Percentiles rank a stretch among this genome's conserved stretches.
These are phyloP conservation scores for Tenrec ecaudatus DNA, from an alignment of 2,113 vertebrate genomes.

Conservation along the genomic window DNA sequence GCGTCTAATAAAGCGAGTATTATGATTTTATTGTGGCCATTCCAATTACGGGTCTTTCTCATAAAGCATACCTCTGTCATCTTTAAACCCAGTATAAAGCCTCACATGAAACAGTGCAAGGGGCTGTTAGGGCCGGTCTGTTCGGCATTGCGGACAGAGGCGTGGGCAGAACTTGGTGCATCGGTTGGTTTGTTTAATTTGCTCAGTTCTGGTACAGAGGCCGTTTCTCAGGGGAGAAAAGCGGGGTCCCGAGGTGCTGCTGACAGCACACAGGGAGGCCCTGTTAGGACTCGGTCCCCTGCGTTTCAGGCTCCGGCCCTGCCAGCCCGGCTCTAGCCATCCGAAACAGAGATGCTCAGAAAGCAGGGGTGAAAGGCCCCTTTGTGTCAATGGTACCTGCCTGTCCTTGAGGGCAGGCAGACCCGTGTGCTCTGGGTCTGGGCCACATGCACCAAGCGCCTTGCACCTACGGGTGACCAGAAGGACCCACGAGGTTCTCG, in stretches of 20 bases:
- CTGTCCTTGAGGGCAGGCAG: background rate
- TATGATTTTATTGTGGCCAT: background rate
- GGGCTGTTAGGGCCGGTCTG: background rate
- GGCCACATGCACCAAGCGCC: rapidly evolving
- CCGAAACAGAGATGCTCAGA: constrained; percentile 21
- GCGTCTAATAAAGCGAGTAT: background rate
- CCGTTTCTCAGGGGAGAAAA: constrained; percentile 61
- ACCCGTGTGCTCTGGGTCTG: rapidly evolving
- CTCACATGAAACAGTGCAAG: too few species aligned
- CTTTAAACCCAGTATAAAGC: background rate
- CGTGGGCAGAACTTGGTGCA: background rate
- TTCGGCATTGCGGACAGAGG: background rate
- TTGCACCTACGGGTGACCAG: background rate
- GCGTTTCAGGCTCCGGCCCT: background rate
- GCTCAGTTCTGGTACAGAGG: constrained; percentile 24
- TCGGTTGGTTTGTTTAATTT: background rate
- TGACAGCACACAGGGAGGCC: constrained; percentile 9
- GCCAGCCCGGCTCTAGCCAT: constrained; percentile 25
- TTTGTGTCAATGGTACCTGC: constrained; percentile 44
- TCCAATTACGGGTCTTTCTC: background rate
- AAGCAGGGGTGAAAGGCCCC: constrained; percentile 43
- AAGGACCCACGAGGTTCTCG: rapidly evolving
- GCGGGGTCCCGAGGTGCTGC: background rate
- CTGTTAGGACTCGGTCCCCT: constrained; percentile 38
- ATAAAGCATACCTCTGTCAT: background rate